phyloP scores from a whole-genome alignment of 2,113 vertebrate genomes.

The Polypterus senegalus region DNA sequence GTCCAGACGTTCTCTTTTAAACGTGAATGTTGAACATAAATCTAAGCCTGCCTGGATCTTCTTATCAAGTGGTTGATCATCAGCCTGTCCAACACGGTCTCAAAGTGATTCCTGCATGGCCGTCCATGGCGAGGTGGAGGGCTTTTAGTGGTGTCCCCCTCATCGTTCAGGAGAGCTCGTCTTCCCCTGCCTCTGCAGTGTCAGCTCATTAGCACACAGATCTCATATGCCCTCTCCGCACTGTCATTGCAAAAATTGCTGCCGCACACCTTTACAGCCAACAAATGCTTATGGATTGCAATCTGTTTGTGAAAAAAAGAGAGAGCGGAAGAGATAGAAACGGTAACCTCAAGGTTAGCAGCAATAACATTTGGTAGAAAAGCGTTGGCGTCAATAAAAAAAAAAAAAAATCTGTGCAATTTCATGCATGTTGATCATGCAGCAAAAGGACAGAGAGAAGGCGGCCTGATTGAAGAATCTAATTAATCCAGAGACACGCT shows the following conservation, averaged over 20 bases:
- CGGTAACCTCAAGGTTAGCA: conserved; percentile 29
- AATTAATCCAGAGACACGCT: conserved; percentile 53
- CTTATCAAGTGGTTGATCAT: no score
- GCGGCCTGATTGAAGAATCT: conserved; percentile 44
- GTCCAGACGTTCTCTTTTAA: no score
- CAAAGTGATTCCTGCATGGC: no score
- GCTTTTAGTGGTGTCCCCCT: no score
- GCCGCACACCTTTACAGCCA: conserved; percentile 71
- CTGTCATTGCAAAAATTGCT: conserved; percentile 88
- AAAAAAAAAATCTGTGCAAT: conserved; percentile 39
- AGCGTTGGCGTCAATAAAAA: conserved; percentile 44
- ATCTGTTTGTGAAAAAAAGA: conserved; percentile 42
- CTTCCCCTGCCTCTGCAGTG: conserved; percentile 82
- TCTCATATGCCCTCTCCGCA: conserved; percentile 84
- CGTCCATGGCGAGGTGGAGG: no score
- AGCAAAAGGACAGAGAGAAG: conserved; percentile 31
- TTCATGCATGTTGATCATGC: conserved; percentile 47
- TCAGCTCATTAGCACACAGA: conserved; percentile 97
- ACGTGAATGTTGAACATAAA: no score
- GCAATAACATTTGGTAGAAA: conserved; percentile 29
- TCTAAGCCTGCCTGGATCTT: no score
- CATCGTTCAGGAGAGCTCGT: conserved; percentile 21
- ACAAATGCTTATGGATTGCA: conserved; percentile 51
- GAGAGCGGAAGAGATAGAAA: conserved; percentile 37
- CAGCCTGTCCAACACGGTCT: no score